Evolutionary conservation across 2,797 vertebrate genomes (phyloP), one percentile per base, ranked within the genome.

Genomic region (Anguilla anguilla): DNA sequence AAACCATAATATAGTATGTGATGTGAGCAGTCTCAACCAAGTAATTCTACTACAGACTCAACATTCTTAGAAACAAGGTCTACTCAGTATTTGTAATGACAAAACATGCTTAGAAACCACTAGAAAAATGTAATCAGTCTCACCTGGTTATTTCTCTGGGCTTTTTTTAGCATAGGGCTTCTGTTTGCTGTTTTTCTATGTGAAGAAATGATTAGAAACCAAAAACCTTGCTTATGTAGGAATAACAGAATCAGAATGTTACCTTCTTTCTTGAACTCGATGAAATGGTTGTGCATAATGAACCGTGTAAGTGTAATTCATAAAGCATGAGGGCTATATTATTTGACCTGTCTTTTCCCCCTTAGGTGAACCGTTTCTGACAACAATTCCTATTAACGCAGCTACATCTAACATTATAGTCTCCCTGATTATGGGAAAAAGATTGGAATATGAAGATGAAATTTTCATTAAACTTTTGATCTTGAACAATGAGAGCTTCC

Each of bases 341-440:
- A 31, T 17, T 72, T 49, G 6, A 79, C 46, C 1, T n/a, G n/a
- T 59, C 13, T 67, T 72, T 69, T 61, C 19, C 31, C 5, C 11
- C 35, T 49, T 46, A 67, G 64, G 59, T 25, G 61, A 43, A 13
- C 64, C 85, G 2, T 86, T 72, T 51, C 25, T 25, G 17, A 51
- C 59, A 22, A 25, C 31, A 86, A 46, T 86, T 31, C 51, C 28
- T 17, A 57, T 86, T 17, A 67, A 86, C 46, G 57, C 39, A 22
- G 85, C 64, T 22, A 17, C 83, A 84, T 55, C n/a, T 35, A 84
- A 84, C 28, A 84, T 84, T 35, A 84, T 84, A 55, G n/a, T 84
- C 31, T 84, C 83, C 51, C n/a, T 84, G 28, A 55, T 84, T 13
- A 59, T 84, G 25, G 83, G 53, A 39, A 6, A 59, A 28, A 55